Percentiles rank a stretch among this genome's conserved stretches.
Conservation (phyloP, 2,888 invertebrate genomes). For the Leptopilina myrica region DNA sequence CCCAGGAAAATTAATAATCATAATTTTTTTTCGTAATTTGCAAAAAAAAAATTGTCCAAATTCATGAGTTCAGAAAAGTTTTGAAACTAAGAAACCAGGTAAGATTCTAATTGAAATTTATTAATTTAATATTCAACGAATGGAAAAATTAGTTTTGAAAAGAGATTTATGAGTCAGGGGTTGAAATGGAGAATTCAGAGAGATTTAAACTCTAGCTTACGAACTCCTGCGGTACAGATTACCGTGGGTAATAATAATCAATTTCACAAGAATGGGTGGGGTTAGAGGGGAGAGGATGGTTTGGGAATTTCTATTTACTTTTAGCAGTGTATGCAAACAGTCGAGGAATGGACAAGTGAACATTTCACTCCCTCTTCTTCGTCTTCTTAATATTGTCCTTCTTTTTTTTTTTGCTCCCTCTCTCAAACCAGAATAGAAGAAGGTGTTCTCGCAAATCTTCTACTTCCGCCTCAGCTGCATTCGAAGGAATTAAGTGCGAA, state of each 20-base stretch:
- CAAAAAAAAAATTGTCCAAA: too few species aligned
- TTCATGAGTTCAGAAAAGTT: too few species aligned
- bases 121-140: too few species aligned
- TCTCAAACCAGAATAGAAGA: constrained; percentile 3
- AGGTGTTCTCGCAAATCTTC: constrained; percentile 46
- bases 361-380: constrained; percentile 8
- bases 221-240: constrained; percentile 37
- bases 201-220: neutral
- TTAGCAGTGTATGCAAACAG: constrained; percentile 40
- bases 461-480: constrained; percentile 47
- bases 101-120: too few species aligned
- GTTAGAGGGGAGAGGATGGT: neutral
- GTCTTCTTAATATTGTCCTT: neutral
- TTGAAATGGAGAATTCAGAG: too few species aligned
- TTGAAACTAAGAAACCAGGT: too few species aligned
- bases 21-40: too few species aligned
- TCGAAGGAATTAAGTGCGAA: constrained; percentile 44
- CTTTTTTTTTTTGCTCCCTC: neutral
- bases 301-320: constrained; percentile 42
- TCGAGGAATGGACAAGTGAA: constrained; percentile 35
- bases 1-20: too few species aligned
- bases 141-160: too few species aligned
- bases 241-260: constrained; percentile 45
- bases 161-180: too few species aligned
- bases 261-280: constrained; percentile 34